Evolutionary conservation across 53 echinoderm and acorn worm species (phyloP).

Genomic region (Temnopleurus reevesii): DNA sequence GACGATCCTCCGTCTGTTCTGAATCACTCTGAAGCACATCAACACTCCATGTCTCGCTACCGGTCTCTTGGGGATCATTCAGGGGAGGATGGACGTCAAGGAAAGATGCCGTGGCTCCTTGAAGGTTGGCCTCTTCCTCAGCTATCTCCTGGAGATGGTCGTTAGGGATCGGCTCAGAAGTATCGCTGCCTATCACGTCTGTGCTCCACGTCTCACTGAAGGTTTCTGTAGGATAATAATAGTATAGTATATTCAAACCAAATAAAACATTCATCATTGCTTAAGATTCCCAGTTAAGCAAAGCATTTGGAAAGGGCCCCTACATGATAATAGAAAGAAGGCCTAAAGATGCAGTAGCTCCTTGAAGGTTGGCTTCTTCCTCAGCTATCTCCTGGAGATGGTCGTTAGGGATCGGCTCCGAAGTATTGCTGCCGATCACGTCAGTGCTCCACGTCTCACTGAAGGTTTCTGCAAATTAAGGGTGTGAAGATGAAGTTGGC

Average conservation of each 20-base stretch:
- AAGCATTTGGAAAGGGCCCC: no score
- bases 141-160: slow-evolving; percentile 97
- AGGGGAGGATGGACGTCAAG: slow-evolving; percentile 61
- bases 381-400: slow-evolving; percentile 97
- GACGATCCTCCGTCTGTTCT: slow-evolving; percentile 65
- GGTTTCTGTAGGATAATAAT: slow-evolving; percentile 62
- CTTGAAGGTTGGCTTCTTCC: slow-evolving; percentile 64
- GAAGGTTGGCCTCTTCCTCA: slow-evolving; percentile 71
- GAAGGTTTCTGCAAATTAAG: slow-evolving; percentile 62
- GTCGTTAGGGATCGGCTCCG: slow-evolving; percentile 90
- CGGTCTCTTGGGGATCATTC: slow-evolving; percentile 84
- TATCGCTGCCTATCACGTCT: slow-evolving; percentile 94
- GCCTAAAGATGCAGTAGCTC: slow-evolving; percentile 52
- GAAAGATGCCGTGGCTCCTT: slow-evolving; percentile 53
- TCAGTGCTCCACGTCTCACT: slow-evolving; percentile 99
- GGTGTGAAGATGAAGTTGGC: no score
- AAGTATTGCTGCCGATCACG: slow-evolving; percentile 91
- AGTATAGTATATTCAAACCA: no score
- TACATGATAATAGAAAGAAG: no score
- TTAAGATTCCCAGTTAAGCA: no score
- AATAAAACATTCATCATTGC: no score
- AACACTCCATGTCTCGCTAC: slow-evolving; percentile 98
- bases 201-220: slow-evolving; percentile 98
- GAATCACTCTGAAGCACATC: slow-evolving; percentile 95
- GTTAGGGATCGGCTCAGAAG: slow-evolving; percentile 87